Evolutionary conservation across 2,797 vertebrate genomes (phyloP), one percentile per base, ranked within the genome.

Genomic region (Sylvilagus floridanus): DNA sequence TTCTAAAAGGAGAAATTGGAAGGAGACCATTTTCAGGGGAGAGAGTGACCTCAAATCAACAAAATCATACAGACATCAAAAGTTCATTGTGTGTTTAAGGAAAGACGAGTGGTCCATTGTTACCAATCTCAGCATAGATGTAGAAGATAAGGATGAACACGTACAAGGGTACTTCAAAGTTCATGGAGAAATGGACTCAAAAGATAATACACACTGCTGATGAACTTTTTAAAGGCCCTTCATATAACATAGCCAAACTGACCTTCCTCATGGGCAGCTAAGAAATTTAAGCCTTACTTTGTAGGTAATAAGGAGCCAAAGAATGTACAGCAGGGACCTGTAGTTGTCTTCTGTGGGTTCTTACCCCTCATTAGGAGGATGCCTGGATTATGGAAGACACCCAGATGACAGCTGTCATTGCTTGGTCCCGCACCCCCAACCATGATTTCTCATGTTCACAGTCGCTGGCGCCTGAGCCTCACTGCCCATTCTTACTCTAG

Each of bases 91-190:
- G 21, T 14, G 13, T n/a, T 69, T 87, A 77, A 47, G 72, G 62
- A 93, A 72, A 88, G 60, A 91, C 17, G 79, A 52, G 9, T 17
- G 37, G 9, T 94, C 30, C 62, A 24, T 75, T 84, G 65, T 76
- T 66, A 30, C 37, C 76, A 5, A 72, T 52, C 28, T 92, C 57
- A 92, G 84, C 63, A 84, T 30, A 86, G 13, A 4, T 47, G 57
- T 52, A 87, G 22, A 47, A 47, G 42, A 47, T 47, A 47, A 47
- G 8, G 5, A 11, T 75, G 28, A n/a, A 22, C 2, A 0, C 47
- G 8, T 47, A 47, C 42, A 47, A 47, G 42, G 42, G 42, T 47
- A 47, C 42, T 47, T 47, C 42, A 47, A 47, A 47, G 42, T 47
- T 47, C 42, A 47, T 47, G 42, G 42, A 47, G 42, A 47, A 47